Base-by-base conservation (phyloP, 2,797 vertebrate species). In the Champsocephalus gunnari region DNA sequence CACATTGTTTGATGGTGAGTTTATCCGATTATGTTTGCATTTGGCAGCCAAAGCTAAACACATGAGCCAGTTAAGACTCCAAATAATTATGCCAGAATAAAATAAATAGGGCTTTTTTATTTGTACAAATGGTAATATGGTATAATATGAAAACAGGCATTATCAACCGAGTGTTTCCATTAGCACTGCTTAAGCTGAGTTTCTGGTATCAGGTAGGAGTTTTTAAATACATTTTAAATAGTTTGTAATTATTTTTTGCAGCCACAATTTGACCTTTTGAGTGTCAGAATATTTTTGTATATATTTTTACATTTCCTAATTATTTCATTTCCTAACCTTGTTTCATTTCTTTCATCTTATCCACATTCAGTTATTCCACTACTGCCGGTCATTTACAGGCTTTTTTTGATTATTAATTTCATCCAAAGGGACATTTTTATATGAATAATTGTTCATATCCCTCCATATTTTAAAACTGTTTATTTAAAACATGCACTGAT, bases 401-500 rank as follows among this genome's bases (percentile, higher is more conserved):
- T 41, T 12, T 54, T 64, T 62, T 76, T 21, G 66, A 76, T 51
- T 10, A 56, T 49, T 49, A 2, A 57, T 65, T 64, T 51, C 7
- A 32, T 61, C 51, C 45, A 66, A 61, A 28, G 13, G 24, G 51
- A 61, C 50, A 73, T 68, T 60, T 43, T 48, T 1, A 69, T 21
- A 66, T 60, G 10, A 68, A 19, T 73, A n/a, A 61, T 54, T 73
- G 38, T 59, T 67, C 48, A 75, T 49, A 57, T 43, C 50, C 62
- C 53, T 60, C 4, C 48, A 75, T 38, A 38, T 38, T 38, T 38
- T 38, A 38, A 38, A 6, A 6, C 6, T 38, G 34, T 38, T 38
- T 38, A 38, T 38, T 38, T 38, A 38, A 38, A 38, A 38, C 34
- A 9, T 38, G 8, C 28, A 28, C 28, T 47, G 41, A 16, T 65